These are phyloP conservation scores for Tetrao urogallus DNA, from an alignment of 2,113 vertebrate genomes.

Conservation along the genomic window DNA sequence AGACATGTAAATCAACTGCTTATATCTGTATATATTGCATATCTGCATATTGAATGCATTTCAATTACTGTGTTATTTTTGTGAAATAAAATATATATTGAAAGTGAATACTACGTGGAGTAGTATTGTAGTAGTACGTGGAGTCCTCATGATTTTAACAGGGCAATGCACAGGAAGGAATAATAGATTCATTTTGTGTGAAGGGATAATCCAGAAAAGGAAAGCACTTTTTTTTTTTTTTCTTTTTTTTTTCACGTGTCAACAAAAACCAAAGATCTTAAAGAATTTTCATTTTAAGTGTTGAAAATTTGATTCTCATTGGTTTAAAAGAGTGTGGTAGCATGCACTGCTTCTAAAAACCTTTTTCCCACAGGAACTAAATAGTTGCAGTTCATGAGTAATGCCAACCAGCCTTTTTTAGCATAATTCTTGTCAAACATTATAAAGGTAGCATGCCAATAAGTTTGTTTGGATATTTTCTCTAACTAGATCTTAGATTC, in stretches of 20 bases:
- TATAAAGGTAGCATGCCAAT: background rate
- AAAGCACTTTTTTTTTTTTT: background rate
- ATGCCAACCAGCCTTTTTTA: background rate
- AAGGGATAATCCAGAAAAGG: background rate
- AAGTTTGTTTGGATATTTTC: background rate
- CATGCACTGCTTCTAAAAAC: background rate
- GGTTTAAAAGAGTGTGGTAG: background rate
- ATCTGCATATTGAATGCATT: background rate
- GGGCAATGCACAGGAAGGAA: background rate
- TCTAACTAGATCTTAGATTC: background rate
- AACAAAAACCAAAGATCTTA: background rate
- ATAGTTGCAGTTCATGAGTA: background rate
- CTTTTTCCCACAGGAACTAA: background rate
- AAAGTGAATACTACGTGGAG: background rate
- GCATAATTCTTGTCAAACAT: background rate
- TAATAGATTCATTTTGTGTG: background rate
- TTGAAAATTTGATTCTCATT: background rate
- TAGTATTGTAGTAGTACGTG: too few species aligned
- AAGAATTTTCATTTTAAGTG: background rate
- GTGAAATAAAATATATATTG: background rate
- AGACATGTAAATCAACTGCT: background rate
- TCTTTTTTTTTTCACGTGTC: background rate
- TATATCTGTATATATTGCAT: background rate
- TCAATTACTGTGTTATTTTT: background rate
- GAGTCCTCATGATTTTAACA: background rate